A percentile compares a stretch with the other conserved stretches of the same genome.
Evolutionary conservation across 2,888 invertebrate genomes (phyloP).

Genomic region (Chorisops tibialis): DNA sequence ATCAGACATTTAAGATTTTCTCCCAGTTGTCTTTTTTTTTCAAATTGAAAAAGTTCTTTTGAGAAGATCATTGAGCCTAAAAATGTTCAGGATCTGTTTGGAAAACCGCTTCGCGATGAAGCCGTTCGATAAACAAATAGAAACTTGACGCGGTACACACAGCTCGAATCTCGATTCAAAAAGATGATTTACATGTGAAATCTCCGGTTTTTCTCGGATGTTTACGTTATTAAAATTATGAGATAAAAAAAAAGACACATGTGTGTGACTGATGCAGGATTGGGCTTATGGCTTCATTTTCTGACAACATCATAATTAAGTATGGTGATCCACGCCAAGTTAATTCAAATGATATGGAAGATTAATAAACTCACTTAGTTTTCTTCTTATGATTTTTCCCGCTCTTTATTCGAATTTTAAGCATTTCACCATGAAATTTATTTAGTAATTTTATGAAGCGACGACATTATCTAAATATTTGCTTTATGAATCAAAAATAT

Average conservation of each 20-base stretch:
- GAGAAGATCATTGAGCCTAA: background rate
- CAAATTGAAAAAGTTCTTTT: too few species aligned
- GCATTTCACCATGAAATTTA: too few species aligned
- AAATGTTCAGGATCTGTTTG: constrained; percentile 14
- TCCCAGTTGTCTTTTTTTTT: too few species aligned
- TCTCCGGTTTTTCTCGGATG: background rate
- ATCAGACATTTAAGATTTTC: too few species aligned
- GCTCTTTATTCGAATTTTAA: too few species aligned
- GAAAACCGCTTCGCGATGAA: constrained; percentile 28
- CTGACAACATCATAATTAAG: constrained; percentile 15
- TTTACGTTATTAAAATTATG: background rate
- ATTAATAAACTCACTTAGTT: constrained; percentile 16
- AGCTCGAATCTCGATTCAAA: too few species aligned
- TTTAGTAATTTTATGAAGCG: too few species aligned
- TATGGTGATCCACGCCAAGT: constrained; percentile 17
- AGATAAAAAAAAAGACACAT: constrained; percentile 8
- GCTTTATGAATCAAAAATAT: too few species aligned
- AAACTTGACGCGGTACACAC: background rate
- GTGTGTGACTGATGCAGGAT: too few species aligned
- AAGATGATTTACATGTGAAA: constrained; percentile 29
- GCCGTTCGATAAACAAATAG: constrained; percentile 29
- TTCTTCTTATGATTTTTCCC: too few species aligned
- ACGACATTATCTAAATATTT: too few species aligned
- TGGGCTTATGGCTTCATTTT: too few species aligned
- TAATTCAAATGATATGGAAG: constrained; percentile 18